Base-by-base conservation (phyloP, 2,888 invertebrate genomes). In the Rhyacophila evoluta region DNA sequence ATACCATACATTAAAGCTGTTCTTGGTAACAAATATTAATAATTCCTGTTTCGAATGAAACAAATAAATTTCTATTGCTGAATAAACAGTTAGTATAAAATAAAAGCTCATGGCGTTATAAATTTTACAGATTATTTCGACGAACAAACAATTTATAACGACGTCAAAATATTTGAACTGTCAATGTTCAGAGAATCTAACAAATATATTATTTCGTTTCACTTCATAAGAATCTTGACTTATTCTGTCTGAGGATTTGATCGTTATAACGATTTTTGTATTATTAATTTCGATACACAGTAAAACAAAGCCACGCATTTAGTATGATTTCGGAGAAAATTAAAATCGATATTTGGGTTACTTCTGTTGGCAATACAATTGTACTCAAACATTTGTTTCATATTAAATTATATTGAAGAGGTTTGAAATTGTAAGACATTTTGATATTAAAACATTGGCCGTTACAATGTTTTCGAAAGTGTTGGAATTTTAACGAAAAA, bases 151-250 rank as follows among this genome's bases (percentile, higher is more conserved):
- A 33, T 33, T 84, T 74, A 25, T 55, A 19, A 55, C 27, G 15
- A 27, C 72, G 72, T 33, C 67, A 72, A 81, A 74, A 72, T 75
- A 82, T 81, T 82, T 78, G 81, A n/a, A 1, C 11, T 69, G 27
- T 25, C 41, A 29, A 77, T 27, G 67, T 77, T 38, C 19, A 68
- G 6, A 19, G 55, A 25, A 55, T 55, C 1, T 55, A 55, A 55
- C 19, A 19, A 10, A 19, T 19, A 19, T 25, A 55, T 19, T 19
- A 15, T 19, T 55, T 19, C 55, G 19, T 19, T 55, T 55, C 12
- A 8, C 10, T 55, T 55, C 55, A 25, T 19, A 10, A n/a, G 25
- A 25, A 55, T 19, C 12, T 55, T 19, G 5, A 19, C 19, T 55
- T 15, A 19, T 19, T 55, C 6, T 1, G 55, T 55, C 19, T 19